These are phyloP conservation scores for Ruditapes philippinarum DNA, from an alignment of 1,140 invertebrate genomes.

Conservation along the genomic window DNA sequence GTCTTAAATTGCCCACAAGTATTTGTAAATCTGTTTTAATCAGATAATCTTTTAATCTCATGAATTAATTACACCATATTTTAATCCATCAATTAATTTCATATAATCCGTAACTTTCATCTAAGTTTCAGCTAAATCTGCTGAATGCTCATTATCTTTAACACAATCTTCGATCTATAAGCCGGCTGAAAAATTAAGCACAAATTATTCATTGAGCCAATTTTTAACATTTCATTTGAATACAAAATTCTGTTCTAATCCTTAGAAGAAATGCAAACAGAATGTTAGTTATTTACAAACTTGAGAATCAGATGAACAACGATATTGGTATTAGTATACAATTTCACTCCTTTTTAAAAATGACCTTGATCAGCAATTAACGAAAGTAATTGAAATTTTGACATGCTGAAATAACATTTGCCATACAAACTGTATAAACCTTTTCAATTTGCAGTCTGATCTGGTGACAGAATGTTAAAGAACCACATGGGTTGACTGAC, in stretches of 20 bases:
- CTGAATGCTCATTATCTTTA: neutral
- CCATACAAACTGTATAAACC: neutral
- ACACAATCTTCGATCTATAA: constrained; percentile 12
- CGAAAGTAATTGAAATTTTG: constrained; percentile 31
- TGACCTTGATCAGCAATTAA: constrained; percentile 10
- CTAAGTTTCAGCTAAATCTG: neutral
- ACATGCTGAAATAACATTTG: constrained; percentile 50
- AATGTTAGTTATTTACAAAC: neutral
- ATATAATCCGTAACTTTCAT: neutral
- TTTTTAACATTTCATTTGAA: constrained; percentile 1
- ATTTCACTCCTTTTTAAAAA: neutral
- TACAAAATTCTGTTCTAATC: neutral
- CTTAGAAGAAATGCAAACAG: neutral
- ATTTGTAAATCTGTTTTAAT: neutral
- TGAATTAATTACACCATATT: neutral
- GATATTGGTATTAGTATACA: neutral
- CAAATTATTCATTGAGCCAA: neutral
- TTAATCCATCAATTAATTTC: neutral
- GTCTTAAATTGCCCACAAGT: neutral
- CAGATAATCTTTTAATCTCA: constrained; percentile 7
- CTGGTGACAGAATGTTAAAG: neutral
- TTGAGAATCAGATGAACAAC: neutral
- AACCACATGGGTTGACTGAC: neutral
- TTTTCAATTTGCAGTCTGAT: neutral
- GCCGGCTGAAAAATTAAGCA: neutral